Base-by-base conservation (phyloP, 2,113 vertebrate genomes). In the Austrofundulus limnaeus region DNA sequence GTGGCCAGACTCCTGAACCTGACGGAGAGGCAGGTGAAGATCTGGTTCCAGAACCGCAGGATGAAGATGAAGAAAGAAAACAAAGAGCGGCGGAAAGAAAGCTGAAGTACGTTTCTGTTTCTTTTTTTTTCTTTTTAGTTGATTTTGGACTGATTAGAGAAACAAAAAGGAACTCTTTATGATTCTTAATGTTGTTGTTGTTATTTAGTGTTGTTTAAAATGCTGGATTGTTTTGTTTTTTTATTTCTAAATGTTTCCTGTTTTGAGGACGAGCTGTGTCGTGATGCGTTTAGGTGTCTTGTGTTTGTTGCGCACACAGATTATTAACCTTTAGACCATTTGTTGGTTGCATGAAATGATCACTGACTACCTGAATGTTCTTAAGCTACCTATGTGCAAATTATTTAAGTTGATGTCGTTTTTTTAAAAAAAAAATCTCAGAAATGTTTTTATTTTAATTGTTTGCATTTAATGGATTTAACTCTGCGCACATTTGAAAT, bases 21-120 rank as follows among this genome's bases (percentile, higher is more conserved):
- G 85, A 99, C 96, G 8, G 97, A 98, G 87, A 95, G 97, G 91
- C 97, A 99, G 93, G 95, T 98, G 82, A 99, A 99, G 93, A 99
- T 99, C 84, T 98, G 97, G 97, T 98, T 99, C 91, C 97, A 99
- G 88, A 98, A 99, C 87, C 94, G 97, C 85, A 95, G 96, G 87
- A 98, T 99, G 97, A 99, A 99, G 94, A 98, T 99, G 97, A 98
- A 99, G 94, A 99, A 98, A 85, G 96, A 97, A 85, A 99, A 96
- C 93, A 98, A 96, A 90, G 95, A 98, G 71, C 91, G 94, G 75
- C 92, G 94, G 0, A 98, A 96, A 81, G 94, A 98, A 11, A 94
- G 94, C 87, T 96, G 92, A 95, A 67, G n/a, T 1, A n/a, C 12
- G 34, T n/a, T 34, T 34, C 10, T 34, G 45, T 59, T 43, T 71